These are phyloP conservation scores for Callopanchax toddi DNA, from an alignment of 2,113 vertebrate genomes.

Conservation along the genomic window DNA sequence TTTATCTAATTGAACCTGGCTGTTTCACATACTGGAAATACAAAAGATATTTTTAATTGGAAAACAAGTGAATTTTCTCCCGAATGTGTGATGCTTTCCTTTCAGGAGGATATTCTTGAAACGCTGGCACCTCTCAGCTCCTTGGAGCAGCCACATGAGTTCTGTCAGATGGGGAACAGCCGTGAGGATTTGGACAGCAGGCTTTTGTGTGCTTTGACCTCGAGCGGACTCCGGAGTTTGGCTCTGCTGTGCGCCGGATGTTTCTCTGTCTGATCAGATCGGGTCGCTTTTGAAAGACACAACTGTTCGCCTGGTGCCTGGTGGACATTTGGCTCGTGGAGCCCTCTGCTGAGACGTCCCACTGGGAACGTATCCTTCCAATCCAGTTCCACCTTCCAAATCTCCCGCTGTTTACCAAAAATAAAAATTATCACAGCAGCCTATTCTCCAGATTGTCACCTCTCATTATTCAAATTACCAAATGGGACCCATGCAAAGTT, in stretches of 20 bases:
- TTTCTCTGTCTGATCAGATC: slow-evolving; percentile 53
- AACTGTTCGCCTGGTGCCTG: slow-evolving; percentile 21
- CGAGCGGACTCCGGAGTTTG: slow-evolving; percentile 35
- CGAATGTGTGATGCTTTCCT: background rate
- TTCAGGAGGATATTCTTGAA: background rate
- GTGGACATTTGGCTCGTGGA: slow-evolving; percentile 42
- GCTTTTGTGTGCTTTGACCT: slow-evolving; percentile 50
- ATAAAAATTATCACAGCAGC: slow-evolving; percentile 57
- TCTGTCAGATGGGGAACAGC: slow-evolving; percentile 35
- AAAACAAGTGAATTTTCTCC: background rate
- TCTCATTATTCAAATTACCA: slow-evolving; percentile 58
- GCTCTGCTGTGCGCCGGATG: slow-evolving; percentile 28
- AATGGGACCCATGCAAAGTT: slow-evolving; percentile 55
- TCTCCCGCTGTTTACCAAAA: slow-evolving; percentile 58
- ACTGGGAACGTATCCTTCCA: slow-evolving; percentile 37
- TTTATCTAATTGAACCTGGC: no score
- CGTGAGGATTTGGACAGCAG: slow-evolving; percentile 52
- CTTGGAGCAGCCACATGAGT: slow-evolving; percentile 7
- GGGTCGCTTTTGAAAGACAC: slow-evolving; percentile 37
- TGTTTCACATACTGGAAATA: background rate
- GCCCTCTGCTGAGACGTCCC: slow-evolving; percentile 44
- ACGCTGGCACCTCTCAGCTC: background rate
- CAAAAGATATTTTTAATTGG: background rate
- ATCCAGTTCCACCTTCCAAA: slow-evolving; percentile 41
- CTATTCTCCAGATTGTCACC: slow-evolving; percentile 47